Evolutionary conservation across 2,888 invertebrate genomes (phyloP).

Genomic region (Lampropteryx suffumata): DNA sequence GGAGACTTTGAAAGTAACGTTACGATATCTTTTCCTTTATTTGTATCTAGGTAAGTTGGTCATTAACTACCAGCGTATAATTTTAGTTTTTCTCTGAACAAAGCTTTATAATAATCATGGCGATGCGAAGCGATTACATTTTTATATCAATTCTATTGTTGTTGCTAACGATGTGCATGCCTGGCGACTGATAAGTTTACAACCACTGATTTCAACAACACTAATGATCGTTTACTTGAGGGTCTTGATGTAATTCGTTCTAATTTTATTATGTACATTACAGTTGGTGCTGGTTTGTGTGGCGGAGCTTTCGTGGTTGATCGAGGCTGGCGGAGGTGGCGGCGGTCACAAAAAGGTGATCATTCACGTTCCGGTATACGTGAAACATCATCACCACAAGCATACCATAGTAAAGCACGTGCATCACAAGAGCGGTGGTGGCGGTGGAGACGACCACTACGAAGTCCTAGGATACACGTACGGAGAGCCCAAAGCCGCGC

Average conservation of each 20-base stretch:
- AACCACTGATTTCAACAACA: too few species aligned
- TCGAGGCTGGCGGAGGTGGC: slow-evolving; percentile 73
- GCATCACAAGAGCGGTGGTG: slow-evolving; percentile 84
- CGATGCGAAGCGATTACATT: slow-evolving; percentile 26
- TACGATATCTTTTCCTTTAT: slow-evolving; percentile 30
- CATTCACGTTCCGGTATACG: slow-evolving; percentile 90
- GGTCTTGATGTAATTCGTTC: neutral
- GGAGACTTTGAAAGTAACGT: slow-evolving; percentile 36
- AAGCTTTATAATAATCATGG: slow-evolving; percentile 15
- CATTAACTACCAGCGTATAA: slow-evolving; percentile 26
- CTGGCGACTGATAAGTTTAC: slow-evolving; percentile 17
- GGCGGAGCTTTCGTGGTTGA: slow-evolving; percentile 60
- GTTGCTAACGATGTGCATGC: slow-evolving; percentile 22
- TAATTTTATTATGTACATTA: slow-evolving; percentile 35
- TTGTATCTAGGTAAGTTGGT: slow-evolving; percentile 31
- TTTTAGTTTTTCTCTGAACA: slow-evolving; percentile 17
- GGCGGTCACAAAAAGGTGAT: slow-evolving; percentile 87
- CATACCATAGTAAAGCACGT: slow-evolving; percentile 90
- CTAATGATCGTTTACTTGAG: too few species aligned
- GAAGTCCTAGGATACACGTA: slow-evolving; percentile 87
- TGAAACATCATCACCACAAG: slow-evolving; percentile 90
- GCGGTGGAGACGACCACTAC: slow-evolving; percentile 84
- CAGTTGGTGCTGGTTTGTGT: slow-evolving; percentile 68
- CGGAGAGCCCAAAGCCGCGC: slow-evolving; percentile 83
- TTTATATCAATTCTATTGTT: slow-evolving; percentile 28